Evolutionary conservation across 2,113 vertebrate species (phyloP), one percentile per base, ranked within the genome.

Genomic region (Romanogobio albipinnatus): DNA sequence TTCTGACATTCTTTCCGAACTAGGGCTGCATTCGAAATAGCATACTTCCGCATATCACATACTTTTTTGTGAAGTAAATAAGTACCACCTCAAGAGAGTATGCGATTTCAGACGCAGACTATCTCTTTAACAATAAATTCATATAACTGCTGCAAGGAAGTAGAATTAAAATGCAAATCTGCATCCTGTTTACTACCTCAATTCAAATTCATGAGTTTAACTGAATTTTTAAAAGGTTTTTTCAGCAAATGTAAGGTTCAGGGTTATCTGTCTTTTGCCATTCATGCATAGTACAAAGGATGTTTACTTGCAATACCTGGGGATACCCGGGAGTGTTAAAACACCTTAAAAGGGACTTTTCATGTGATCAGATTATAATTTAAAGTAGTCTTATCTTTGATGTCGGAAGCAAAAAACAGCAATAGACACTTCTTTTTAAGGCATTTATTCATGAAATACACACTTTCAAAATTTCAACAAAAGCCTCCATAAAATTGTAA

Each of bases 381-480:
- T 47, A 51, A 24, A 19, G 39, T 24, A 81, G 4, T 76, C n/a
- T 68, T 15, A 68, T 10, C 33, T 39, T 39, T 68, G 17, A 68
- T 22, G 66, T 70, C 11, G 17, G 9, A 24, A 43, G 75, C 36
- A 79, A 22, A 80, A 90, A 2, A 71, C 79, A 19, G 17, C 17
- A 68, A 29, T 13, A 2, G 3, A 49, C 24, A 13, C 49, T 49
- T 88, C 19, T 91, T 93, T 95, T 90, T 93, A 95, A 95, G 93
- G 93, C 94, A 94, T 95, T 95, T 95, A 95, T 95, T 95, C 91
- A 94, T 94, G 92, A 94, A 95, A 95, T 95, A 94, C 94, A 95
- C 94, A 94, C 90, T 93, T 91, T 92, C 83, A 87, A 91, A 91
- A 93, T 93, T 92, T 94, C 92, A 93, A 90, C 86, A 87, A 95